These are phyloP conservation scores for Mus minutoides DNA, from an alignment of 2,797 vertebrate genomes.

Conservation along the genomic window DNA sequence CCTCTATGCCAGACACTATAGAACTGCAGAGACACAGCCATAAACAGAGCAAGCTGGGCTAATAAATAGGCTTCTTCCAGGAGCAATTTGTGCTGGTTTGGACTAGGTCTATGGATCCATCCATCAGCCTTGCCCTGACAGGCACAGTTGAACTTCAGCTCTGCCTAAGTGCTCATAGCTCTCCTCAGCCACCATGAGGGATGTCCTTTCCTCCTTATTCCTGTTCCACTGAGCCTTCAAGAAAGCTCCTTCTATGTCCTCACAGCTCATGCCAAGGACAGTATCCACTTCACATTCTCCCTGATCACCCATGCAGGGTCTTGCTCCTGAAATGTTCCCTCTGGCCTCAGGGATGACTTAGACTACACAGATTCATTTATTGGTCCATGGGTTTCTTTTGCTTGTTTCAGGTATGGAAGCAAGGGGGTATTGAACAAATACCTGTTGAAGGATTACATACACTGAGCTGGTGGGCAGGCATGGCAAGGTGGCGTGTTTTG, in stretches of 20 bases:
- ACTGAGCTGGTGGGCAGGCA: not conserved
- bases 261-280: not conserved
- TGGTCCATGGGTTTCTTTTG: conserved; percentile 12
- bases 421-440: not conserved
- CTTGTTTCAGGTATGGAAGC: not conserved
- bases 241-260: not conserved
- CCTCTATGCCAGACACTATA: not conserved
- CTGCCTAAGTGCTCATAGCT: not conserved
- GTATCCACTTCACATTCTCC: not conserved
- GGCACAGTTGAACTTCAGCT: not conserved
- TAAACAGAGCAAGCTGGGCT: not conserved
- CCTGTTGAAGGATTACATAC: not conserved
- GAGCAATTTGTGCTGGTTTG: not conserved
- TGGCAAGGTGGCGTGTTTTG: not conserved
- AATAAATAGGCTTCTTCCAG: not conserved
- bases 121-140: not conserved
- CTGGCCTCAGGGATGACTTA: not conserved
- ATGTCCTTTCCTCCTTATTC: not conserved
- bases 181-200: not conserved
- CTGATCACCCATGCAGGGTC: not conserved
- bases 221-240: not conserved
- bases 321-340: not conserved
- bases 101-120: not conserved
- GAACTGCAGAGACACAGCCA: not conserved
- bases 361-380: not conserved